Evolutionary conservation across 2,797 vertebrate genomes (phyloP).

Genomic region (Sebastes dallii): DNA sequence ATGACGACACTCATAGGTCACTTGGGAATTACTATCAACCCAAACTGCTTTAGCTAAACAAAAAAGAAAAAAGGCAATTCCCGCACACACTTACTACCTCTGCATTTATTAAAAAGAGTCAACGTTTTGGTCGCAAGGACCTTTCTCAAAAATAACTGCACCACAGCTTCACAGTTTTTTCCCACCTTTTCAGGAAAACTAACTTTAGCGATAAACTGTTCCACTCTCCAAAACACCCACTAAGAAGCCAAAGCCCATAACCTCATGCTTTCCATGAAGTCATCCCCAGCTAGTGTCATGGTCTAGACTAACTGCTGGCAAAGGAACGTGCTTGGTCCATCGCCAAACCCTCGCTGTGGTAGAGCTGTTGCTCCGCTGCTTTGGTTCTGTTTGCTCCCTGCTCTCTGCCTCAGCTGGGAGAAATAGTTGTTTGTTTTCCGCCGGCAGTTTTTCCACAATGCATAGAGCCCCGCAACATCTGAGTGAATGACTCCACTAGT

Average conservation of each 20-base stretch:
- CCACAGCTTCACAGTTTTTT: slow-evolving; percentile 4
- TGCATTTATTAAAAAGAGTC: too few relatives aligned
- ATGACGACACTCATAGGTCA: not conserved
- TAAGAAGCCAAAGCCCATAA: slow-evolving; percentile 17
- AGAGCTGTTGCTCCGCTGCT: slow-evolving; percentile 43
- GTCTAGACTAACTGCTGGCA: slow-evolving; percentile 72
- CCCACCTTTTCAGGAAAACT: slow-evolving; percentile 18
- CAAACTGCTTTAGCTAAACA: not conserved
- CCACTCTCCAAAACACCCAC: slow-evolving; percentile 19
- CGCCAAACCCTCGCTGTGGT: slow-evolving; percentile 61
- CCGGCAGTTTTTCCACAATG: slow-evolving; percentile 5
- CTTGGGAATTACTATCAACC: not conserved
- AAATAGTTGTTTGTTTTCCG: slow-evolving; percentile 30
- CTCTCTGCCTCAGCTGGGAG: slow-evolving; percentile 19
- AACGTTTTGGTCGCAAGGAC: too few relatives aligned
- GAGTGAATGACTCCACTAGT: slow-evolving; percentile 25
- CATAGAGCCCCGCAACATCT: slow-evolving; percentile 17
- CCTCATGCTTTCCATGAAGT: slow-evolving; percentile 72
- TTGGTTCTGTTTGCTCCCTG: slow-evolving; percentile 26
- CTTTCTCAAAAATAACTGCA: not conserved
- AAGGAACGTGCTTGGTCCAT: slow-evolving; percentile 45
- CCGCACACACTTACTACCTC: too few relatives aligned
- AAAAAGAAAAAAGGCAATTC: too few relatives aligned
- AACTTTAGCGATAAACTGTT: slow-evolving; percentile 25
- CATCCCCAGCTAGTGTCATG: slow-evolving; percentile 52